Evolutionary conservation across 1,140 invertebrate genomes (phyloP).

Genomic region (Drosophila mayri): DNA sequence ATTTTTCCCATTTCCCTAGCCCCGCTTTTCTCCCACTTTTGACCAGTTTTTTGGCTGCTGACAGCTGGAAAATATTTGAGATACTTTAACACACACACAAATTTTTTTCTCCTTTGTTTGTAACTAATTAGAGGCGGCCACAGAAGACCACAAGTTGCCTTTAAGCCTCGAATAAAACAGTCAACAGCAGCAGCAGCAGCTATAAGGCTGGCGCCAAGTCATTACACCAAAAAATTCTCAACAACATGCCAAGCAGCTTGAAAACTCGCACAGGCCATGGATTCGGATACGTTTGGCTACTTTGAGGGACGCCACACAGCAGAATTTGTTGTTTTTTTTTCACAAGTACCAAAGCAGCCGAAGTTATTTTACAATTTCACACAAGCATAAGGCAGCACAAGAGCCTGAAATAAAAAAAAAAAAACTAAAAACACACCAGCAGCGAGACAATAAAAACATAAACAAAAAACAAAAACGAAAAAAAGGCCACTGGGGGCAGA

Average conservation of each 20-base stretch:
- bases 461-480: constrained; percentile 14
- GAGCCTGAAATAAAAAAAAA: constrained; percentile 24
- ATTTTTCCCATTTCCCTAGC: background rate
- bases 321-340: constrained; percentile 46
- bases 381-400: constrained; percentile 21
- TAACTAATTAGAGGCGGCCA: constrained; percentile 50
- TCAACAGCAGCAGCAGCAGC: background rate
- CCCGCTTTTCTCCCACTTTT: background rate
- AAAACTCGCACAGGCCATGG: constrained; percentile 17
- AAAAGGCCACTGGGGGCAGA: constrained; percentile 10
- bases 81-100: constrained; percentile 54
- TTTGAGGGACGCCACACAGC: constrained; percentile 59
- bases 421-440: constrained; percentile 33
- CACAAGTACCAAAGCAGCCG: constrained; percentile 49
- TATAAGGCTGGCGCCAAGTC: constrained; percentile 34
- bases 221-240: constrained; percentile 49
- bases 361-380: constrained; percentile 68
- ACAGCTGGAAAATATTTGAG: constrained; percentile 64
- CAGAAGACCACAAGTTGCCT: constrained; percentile 45
- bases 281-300: constrained; percentile 40
- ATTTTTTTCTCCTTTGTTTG: constrained; percentile 26
- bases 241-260: constrained; percentile 49
- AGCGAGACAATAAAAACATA: constrained; percentile 43
- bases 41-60: constrained; percentile 26
- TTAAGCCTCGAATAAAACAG: constrained; percentile 18